These are phyloP conservation scores for Plecotus auritus DNA, from an alignment of 2,113 vertebrate species.

Conservation along the genomic window DNA sequence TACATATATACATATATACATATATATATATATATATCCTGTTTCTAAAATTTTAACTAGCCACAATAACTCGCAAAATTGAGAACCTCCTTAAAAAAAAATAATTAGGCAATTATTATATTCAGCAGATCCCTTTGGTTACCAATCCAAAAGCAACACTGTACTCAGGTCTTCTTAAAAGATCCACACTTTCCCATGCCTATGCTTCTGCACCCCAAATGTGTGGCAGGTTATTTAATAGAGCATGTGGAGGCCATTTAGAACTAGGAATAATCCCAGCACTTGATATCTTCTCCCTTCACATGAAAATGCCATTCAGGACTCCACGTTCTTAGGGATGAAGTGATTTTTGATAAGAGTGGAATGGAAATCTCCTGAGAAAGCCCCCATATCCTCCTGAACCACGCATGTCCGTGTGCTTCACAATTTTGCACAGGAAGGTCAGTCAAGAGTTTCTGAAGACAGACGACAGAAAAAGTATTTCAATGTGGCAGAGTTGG, in stretches of 20 bases:
- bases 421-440: constrained; percentile 56
- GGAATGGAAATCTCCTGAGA: constrained; percentile 82
- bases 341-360: constrained; percentile 81
- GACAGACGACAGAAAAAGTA: constrained; percentile 62
- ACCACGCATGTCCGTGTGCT: constrained; percentile 72
- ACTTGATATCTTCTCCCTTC: constrained; percentile 79
- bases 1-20: background rate
- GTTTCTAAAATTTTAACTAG: constrained; percentile 80
- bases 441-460: constrained; percentile 69
- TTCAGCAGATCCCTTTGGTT: constrained; percentile 79
- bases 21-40: constrained; percentile 73
- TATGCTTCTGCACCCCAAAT: constrained; percentile 79
- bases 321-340: constrained; percentile 80
- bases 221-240: constrained; percentile 74
- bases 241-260: constrained; percentile 72
- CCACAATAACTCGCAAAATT: constrained; percentile 49
- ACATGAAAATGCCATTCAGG: constrained; percentile 82
- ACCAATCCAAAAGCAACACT: constrained; percentile 79
- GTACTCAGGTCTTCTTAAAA: constrained; percentile 76
- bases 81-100: constrained; percentile 43
- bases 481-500: constrained; percentile 57
- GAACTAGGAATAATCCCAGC: constrained; percentile 78
- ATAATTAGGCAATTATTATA: constrained; percentile 77
- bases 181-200: constrained; percentile 74
- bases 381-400: constrained; percentile 71